phyloP scores from a whole-genome alignment of 2,888 invertebrate species.

The Strigamia transsilvanica region DNA sequence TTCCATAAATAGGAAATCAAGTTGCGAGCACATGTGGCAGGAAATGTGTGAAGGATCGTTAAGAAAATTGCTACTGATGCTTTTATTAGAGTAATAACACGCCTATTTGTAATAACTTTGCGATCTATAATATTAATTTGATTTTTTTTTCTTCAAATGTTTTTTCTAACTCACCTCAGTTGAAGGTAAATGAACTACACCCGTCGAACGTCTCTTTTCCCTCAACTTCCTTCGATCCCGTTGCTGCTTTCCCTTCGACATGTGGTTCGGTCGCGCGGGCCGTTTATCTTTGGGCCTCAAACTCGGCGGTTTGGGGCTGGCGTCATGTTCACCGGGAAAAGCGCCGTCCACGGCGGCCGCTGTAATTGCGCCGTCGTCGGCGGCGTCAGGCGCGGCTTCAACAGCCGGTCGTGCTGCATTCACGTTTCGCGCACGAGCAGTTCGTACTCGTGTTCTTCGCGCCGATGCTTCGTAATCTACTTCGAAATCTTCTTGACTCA shows the following conservation, averaged over 20 bases:
- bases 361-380: conserved; percentile 53
- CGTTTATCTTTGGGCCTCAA: conserved; percentile 66
- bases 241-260: conserved; percentile 69
- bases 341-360: conserved; percentile 52
- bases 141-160: neutral
- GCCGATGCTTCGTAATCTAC: conserved; percentile 69
- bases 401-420: conserved; percentile 58
- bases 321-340: conserved; percentile 62
- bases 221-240: conserved; percentile 70
- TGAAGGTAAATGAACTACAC: conserved; percentile 70
- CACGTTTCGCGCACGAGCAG: conserved; percentile 66
- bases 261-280: conserved; percentile 65
- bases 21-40: neutral
- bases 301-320: conserved; percentile 66
- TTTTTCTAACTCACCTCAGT: conserved; percentile 67
- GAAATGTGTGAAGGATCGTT: neutral
- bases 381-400: neutral
- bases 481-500: conserved; percentile 71
- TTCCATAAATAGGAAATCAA: too few relatives aligned
- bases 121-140: neutral
- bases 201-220: conserved; percentile 70
- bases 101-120: too few relatives aligned
- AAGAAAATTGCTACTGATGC: neutral
- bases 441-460: conserved; percentile 68
- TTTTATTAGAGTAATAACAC: neutral